phyloP scores from a whole-genome alignment of 2,797 vertebrate genomes.

The Myoxocephalus aenaeus region DNA sequence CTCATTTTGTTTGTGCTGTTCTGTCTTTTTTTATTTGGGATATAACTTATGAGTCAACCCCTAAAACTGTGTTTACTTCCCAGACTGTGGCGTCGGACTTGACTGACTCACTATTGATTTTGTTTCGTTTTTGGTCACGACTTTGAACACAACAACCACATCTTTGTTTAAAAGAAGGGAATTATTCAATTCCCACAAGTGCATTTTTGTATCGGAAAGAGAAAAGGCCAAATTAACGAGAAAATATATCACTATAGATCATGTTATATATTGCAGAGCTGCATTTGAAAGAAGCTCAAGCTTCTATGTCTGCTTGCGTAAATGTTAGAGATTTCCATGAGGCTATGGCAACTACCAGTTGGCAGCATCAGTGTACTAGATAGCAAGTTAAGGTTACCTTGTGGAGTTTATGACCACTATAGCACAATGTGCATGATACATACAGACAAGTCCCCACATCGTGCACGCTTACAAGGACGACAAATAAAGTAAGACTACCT shows the following conservation, averaged over 20 bases:
- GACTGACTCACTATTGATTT: conserved; percentile 28
- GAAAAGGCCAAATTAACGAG: background rate
- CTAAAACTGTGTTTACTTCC: conserved; percentile 11
- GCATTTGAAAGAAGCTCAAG: background rate
- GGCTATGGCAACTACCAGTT: background rate
- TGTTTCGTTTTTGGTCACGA: background rate
- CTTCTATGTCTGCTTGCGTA: background rate
- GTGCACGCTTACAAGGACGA: background rate
- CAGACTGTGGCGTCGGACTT: background rate
- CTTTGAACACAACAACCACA: background rate
- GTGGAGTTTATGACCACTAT: background rate
- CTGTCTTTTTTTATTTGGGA: background rate
- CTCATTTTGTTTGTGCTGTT: background rate
- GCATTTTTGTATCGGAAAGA: background rate
- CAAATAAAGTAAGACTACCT: background rate
- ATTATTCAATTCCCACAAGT: background rate
- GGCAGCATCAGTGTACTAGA: background rate
- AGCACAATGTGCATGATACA: background rate
- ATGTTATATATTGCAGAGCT: background rate
- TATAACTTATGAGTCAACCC: conserved; percentile 22
- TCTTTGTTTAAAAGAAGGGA: background rate
- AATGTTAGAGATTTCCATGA: background rate
- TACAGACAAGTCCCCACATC: background rate
- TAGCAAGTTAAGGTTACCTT: background rate
- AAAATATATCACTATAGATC: background rate